Evolutionary conservation across 2,113 vertebrate species (phyloP).

Genomic region (Notarius lentiginosus): DNA sequence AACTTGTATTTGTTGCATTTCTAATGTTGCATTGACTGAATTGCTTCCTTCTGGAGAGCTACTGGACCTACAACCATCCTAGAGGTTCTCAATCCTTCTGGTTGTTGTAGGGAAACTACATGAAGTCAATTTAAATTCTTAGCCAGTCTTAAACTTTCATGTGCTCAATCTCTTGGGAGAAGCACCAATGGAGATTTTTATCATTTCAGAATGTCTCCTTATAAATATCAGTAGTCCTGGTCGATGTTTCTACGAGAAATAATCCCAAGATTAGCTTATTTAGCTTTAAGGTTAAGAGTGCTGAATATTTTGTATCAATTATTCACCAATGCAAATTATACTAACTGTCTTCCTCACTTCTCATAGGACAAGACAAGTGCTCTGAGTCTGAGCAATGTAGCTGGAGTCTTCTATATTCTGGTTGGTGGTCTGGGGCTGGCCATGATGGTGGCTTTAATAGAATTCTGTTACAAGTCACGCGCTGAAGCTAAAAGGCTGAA

Average conservation of each 20-base stretch:
- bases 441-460: slow-evolving; percentile 99
- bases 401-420: slow-evolving; percentile 99
- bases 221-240: slow-evolving; percentile 49
- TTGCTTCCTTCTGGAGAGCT: slow-evolving; percentile 54
- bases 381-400: slow-evolving; percentile 99
- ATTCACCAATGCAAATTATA: slow-evolving; percentile 62
- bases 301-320: slow-evolving; percentile 60
- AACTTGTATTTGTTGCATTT: slow-evolving; percentile 55
- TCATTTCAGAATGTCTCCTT: slow-evolving; percentile 23
- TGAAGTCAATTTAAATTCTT: neutral
- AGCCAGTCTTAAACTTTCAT: slow-evolving; percentile 11
- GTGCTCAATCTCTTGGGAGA: slow-evolving; percentile 31
- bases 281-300: slow-evolving; percentile 24
- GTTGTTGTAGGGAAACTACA: slow-evolving; percentile 57
- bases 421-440: slow-evolving; percentile 98
- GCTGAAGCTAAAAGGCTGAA: slow-evolving; percentile 99
- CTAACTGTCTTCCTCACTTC: slow-evolving; percentile 84
- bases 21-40: slow-evolving; percentile 51
- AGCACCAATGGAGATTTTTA: slow-evolving; percentile 28
- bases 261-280: slow-evolving; percentile 33
- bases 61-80: slow-evolving; percentile 53
- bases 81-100: slow-evolving; percentile 58
- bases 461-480: slow-evolving; percentile 99
- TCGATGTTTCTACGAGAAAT: slow-evolving; percentile 47
- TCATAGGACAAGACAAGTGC: slow-evolving; percentile 99